Percentiles rank a stretch among this genome's conserved stretches.
Evolutionary conservation across 2,888 invertebrate genomes (phyloP).

Genomic region (Arge pagana): DNA sequence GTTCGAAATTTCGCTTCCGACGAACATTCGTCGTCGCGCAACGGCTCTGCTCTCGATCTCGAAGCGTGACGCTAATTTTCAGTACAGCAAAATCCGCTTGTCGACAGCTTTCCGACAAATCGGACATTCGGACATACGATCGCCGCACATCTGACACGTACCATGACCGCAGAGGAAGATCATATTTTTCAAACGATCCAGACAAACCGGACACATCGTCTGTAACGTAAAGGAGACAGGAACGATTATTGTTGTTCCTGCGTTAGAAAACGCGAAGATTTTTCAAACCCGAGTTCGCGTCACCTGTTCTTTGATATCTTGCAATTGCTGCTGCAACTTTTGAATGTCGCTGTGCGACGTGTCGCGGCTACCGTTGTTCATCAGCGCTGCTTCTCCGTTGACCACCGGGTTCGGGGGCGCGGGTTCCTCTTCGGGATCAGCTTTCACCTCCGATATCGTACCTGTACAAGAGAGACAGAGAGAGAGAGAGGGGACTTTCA

Average conservation of each 20-base stretch:
- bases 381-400: slow-evolving; percentile 57
- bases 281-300: slow-evolving; percentile 28
- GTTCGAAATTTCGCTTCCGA: too few species aligned
- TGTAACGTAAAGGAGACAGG: slow-evolving; percentile 59
- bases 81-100: slow-evolving; percentile 91
- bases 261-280: background rate
- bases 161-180: slow-evolving; percentile 98
- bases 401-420: slow-evolving; percentile 49
- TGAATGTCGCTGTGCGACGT: slow-evolving; percentile 79
- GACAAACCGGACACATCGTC: slow-evolving; percentile 98
- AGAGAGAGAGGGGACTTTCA: background rate
- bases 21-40: too few species aligned
- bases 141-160: slow-evolving; percentile 98
- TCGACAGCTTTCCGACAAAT: slow-evolving; percentile 97
- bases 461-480: slow-evolving; percentile 46
- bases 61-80: slow-evolving; percentile 36
- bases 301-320: slow-evolving; percentile 97
- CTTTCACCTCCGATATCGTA: slow-evolving; percentile 60
- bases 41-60: too few species aligned
- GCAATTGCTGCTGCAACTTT: slow-evolving; percentile 90
- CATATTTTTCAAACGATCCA: slow-evolving; percentile 98
- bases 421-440: slow-evolving; percentile 59
- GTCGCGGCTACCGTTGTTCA: slow-evolving; percentile 73
- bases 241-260: background rate
- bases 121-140: slow-evolving; percentile 96